phyloP scores from a whole-genome alignment of 2,113 vertebrate genomes.

The Melanotaenia duboulayi region DNA sequence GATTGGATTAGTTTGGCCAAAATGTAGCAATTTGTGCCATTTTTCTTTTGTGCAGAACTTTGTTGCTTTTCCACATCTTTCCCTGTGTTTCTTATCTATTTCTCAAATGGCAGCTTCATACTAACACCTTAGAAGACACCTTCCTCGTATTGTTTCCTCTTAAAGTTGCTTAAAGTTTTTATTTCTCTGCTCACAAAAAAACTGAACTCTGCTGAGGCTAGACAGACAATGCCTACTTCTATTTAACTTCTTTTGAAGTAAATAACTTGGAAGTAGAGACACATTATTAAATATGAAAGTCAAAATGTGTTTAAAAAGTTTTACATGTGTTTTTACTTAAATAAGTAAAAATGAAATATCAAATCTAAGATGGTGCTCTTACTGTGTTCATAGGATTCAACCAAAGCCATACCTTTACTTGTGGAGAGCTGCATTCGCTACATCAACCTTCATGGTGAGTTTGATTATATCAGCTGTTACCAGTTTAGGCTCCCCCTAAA shows the following conservation, averaged over 20 bases:
- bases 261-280: background rate
- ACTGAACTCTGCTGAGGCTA: background rate
- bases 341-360: background rate
- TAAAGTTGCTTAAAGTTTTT: background rate
- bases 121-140: background rate
- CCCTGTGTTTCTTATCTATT: background rate
- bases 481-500: too few species aligned
- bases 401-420: conserved; percentile 94
- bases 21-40: background rate
- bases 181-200: background rate
- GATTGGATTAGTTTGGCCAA: too few species aligned
- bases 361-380: background rate
- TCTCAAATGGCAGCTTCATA: background rate
- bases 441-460: conserved; percentile 97
- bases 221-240: background rate
- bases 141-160: background rate
- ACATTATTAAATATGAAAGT: background rate
- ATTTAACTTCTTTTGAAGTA: background rate
- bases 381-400: conserved; percentile 86
- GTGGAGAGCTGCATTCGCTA: conserved; percentile 98
- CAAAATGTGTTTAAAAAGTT: background rate
- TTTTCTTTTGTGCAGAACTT: background rate
- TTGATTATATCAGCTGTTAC: background rate
- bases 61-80: background rate
- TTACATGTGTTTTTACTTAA: background rate